Conservation (phyloP, 2,888 invertebrate genomes). For the Leptura quadrifasciata region DNA sequence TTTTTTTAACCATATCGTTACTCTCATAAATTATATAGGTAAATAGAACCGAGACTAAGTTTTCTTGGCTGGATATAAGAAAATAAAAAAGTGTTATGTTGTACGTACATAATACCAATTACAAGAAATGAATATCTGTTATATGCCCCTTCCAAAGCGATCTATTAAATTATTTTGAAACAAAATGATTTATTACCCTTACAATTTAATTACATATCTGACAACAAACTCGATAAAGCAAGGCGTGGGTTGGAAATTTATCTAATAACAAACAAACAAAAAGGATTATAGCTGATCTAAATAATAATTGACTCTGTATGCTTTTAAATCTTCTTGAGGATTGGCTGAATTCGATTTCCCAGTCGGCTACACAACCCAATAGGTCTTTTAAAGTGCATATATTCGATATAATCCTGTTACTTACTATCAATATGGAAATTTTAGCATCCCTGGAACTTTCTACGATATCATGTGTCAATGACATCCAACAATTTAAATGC, state of each 20-base stretch:
- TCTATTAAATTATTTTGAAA: not conserved
- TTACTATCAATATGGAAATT: slow-evolving; percentile 2
- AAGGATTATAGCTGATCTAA: not conserved
- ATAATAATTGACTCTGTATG: not conserved
- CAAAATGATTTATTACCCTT: not conserved
- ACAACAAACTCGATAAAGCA: not conserved
- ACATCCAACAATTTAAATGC: not conserved
- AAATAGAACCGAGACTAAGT: too few species aligned
- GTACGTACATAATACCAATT: too few species aligned
- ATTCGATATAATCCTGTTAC: not conserved
- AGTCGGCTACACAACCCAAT: not conserved
- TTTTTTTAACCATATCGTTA: too few species aligned
- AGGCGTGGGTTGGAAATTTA: not conserved
- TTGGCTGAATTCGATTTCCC: not conserved
- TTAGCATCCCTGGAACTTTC: not conserved
- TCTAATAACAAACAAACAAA: not conserved
- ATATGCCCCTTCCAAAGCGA: too few species aligned
- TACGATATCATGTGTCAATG: not conserved
- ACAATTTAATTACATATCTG: not conserved
- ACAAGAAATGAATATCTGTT: too few species aligned
- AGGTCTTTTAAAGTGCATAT: not conserved
- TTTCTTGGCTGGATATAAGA: too few species aligned
- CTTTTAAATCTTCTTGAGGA: not conserved
- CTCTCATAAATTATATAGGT: too few species aligned
- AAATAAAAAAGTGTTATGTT: too few species aligned